Evolutionary conservation across 2,113 vertebrate species (phyloP).

Genomic region (Mohoua ochrocephala): DNA sequence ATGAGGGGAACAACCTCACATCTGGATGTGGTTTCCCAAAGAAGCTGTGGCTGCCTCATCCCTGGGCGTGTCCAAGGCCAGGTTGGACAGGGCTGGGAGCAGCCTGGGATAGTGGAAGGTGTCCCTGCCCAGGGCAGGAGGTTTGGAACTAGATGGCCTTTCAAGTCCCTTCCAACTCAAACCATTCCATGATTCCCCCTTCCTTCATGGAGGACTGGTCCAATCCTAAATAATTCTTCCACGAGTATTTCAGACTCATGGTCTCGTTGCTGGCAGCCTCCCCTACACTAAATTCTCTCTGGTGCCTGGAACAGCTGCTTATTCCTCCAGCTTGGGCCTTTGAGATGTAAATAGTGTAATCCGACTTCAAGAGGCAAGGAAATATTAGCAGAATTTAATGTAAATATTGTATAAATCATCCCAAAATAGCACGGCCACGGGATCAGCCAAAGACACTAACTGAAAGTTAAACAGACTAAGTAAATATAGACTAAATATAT

Average conservation of each 20-base stretch:
- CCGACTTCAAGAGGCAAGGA: constrained; percentile 61
- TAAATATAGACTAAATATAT: constrained; percentile 68
- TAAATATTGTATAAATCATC: constrained; percentile 70
- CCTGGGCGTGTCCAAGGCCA: not conserved
- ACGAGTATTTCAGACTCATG: not conserved
- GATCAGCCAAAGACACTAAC: constrained; percentile 68
- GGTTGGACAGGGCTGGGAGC: not conserved
- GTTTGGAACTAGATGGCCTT: not conserved
- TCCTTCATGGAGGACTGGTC: not conserved
- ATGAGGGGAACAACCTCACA: too few relatives aligned
- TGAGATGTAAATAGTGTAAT: constrained; percentile 65
- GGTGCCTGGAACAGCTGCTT: constrained; percentile 58
- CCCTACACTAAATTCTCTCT: not conserved
- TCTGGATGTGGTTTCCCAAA: not conserved
- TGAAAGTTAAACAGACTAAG: constrained; percentile 59
- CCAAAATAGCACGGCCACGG: constrained; percentile 51
- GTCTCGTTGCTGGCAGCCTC: constrained; percentile 37
- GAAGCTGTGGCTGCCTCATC: not conserved
- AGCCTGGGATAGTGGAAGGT: not conserved
- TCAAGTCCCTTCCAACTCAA: not conserved
- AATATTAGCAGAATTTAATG: constrained; percentile 67
- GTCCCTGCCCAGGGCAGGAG: not conserved
- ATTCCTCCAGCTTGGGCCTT: constrained; percentile 35
- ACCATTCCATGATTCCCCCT: not conserved
- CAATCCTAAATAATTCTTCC: not conserved